phyloP scores from a whole-genome alignment of 2,888 invertebrate genomes.

The Tyria jacobaeae region DNA sequence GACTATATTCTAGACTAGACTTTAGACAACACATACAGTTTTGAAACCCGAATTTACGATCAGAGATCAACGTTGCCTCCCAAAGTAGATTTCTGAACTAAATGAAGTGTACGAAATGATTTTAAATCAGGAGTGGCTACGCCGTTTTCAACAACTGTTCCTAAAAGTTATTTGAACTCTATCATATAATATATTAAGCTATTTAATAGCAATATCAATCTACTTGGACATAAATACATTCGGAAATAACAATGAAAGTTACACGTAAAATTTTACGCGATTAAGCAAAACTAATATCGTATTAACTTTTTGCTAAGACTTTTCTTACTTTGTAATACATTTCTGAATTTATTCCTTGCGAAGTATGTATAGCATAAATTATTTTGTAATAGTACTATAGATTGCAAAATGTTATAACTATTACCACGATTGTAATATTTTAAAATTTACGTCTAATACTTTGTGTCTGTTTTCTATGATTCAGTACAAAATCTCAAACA shows the following conservation, averaged over 20 bases:
- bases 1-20: no score
- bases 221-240: constrained; percentile 27
- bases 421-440: no score
- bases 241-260: constrained; percentile 30
- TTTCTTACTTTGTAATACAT: neutral
- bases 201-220: constrained; percentile 37
- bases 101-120: constrained; percentile 14
- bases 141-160: neutral
- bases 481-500: no score
- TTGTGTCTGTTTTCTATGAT: no score
- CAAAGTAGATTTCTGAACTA: no score
- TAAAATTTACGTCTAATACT: no score
- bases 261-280: neutral
- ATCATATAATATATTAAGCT: constrained; percentile 28
- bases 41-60: no score
- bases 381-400: no score
- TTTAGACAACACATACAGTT: no score
- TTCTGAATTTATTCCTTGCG: neutral
- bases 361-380: neutral
- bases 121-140: constrained; percentile 19
- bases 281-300: neutral
- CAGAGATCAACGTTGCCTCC: no score
- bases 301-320: neutral
- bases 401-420: no score
- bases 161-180: constrained; percentile 19